Conservation (phyloP, 2,113 vertebrate genomes). For the Nanorana parkeri region DNA sequence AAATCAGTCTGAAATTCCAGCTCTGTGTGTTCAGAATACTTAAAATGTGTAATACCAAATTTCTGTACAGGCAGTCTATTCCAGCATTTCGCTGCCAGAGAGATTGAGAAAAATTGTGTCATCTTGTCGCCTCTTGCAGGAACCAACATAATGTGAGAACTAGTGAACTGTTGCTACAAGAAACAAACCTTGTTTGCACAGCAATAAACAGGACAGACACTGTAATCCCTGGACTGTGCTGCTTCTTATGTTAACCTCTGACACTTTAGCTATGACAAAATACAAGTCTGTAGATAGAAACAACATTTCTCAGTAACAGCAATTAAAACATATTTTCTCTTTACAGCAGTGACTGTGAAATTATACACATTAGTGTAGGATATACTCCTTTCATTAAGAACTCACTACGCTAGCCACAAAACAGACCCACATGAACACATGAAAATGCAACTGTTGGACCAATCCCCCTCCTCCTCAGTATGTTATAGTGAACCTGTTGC, state of each 20-base stretch:
- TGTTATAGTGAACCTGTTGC: too few species aligned
- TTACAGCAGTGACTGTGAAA: too few species aligned
- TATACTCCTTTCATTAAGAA: too few species aligned
- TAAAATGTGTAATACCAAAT: not conserved
- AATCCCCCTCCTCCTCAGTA: too few species aligned
- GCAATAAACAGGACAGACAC: not conserved
- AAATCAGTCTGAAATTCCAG: too few species aligned
- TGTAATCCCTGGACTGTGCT: not conserved
- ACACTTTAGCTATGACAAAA: not conserved
- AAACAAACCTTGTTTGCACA: not conserved
- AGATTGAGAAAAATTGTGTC: too few species aligned
- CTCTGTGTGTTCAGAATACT: not conserved
- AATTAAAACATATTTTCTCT: not conserved
- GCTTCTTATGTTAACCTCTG: not conserved
- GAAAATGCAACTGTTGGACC: too few species aligned
- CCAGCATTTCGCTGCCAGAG: not conserved
- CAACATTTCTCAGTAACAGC: not conserved
- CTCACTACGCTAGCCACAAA: too few species aligned
- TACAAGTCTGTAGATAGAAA: not conserved
- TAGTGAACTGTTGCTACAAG: not conserved
- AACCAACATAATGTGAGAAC: not conserved
- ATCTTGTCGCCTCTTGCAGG: not conserved
- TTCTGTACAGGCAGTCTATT: not conserved
- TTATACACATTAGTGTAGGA: too few species aligned
- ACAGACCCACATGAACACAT: too few species aligned